These are phyloP conservation scores for Macrophya annulata DNA, from an alignment of 2,888 invertebrate genomes.

Conservation along the genomic window DNA sequence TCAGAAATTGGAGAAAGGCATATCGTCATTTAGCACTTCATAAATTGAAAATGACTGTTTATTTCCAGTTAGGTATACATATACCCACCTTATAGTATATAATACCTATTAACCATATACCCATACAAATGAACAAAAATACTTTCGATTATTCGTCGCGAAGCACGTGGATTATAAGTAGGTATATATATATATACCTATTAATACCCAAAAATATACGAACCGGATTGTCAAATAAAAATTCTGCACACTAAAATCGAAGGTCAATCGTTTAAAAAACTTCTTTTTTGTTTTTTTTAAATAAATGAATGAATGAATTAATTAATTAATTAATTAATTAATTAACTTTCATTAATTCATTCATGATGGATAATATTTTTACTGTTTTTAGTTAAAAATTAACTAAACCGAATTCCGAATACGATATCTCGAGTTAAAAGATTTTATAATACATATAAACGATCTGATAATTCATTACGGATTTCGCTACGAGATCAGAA, in stretches of 20 bases:
- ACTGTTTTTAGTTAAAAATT: too few relatives aligned
- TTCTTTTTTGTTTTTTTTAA: too few relatives aligned
- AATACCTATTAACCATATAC: neutral
- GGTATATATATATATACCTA: neutral
- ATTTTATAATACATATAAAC: too few relatives aligned
- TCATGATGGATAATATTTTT: neutral
- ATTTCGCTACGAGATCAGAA: too few relatives aligned
- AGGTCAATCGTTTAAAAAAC: constrained; percentile 13
- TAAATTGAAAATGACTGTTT: constrained; percentile 12
- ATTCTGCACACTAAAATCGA: neutral
- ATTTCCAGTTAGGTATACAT: neutral
- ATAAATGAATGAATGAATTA: neutral
- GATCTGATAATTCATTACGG: too few relatives aligned
- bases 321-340: neutral
- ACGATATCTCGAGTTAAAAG: too few relatives aligned
- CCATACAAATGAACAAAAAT: neutral
- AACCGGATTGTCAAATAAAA: neutral
- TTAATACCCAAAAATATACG: neutral
- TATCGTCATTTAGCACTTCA: constrained; percentile 12
- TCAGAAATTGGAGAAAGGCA: constrained; percentile 36
- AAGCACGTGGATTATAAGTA: neutral
- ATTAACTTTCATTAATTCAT: neutral
- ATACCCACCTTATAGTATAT: neutral
- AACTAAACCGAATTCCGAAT: too few relatives aligned
- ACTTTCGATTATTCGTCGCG: constrained; percentile 38